Base-by-base conservation (phyloP, 2,113 vertebrate genomes). In the Lanius ludovicianus region DNA sequence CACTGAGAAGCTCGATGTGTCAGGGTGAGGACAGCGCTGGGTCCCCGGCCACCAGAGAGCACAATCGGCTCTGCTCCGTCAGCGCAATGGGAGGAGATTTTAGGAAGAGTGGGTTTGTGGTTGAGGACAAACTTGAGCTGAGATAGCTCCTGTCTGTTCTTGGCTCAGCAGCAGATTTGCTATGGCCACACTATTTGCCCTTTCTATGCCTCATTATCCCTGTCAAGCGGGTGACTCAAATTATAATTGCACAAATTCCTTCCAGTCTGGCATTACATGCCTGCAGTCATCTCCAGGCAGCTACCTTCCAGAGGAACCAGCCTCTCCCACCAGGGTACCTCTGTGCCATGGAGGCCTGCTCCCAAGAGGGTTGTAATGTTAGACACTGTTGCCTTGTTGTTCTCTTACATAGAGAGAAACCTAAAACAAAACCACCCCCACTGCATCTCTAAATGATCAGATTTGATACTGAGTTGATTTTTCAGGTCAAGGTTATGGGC, bases 131-230 rank as follows among this genome's bases (percentile, higher is more conserved):
- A 60, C 56, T 71, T 60, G 73, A 91, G 73, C 91, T 73, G 84
- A 82, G 93, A 64, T 89, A 84, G 64, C 65, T 84, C 56, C 80
- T 9, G 1, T 84, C 86, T 95, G 33, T 97, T 95, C 86, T 84
- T 95, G 93, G 89, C 89, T 87, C 89, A 37, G 84, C 42, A 78
- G 87, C 84, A 93, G 78, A 96, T 89, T 91, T 91, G 74, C 81
- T 65, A 1, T 44, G 67, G 84, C 78, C 81, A 42, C 53, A 15
- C 76, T 79, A 49, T 57, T 89, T 94, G 89, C 57, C 91, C 91
- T 94, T 93, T 95, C 81, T 94, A n/a, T 91, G 68, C 70, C 87
- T 96, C 91, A 83, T 94, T 94, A 95, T 80, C 89, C 93, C 70
- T 91, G 87, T 87, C 87, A 93, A 85, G 82, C 4, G 15, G 15